Base-by-base conservation (phyloP, 2,888 invertebrate species). In the Cosmorhoe ocellata region DNA sequence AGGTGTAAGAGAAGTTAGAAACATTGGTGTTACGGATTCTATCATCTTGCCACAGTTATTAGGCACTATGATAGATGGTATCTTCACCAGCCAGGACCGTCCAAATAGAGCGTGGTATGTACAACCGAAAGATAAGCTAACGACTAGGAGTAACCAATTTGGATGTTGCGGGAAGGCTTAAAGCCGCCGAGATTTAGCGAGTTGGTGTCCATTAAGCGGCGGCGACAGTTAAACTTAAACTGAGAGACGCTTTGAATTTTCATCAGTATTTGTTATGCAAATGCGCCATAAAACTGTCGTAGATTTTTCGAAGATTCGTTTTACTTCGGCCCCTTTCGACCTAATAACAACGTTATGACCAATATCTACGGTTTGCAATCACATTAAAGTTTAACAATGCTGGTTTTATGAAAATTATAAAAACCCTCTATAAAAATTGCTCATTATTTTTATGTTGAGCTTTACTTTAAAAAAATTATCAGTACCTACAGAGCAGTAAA, bases 141-240 rank as follows among this genome's bases (percentile, higher is more conserved):
- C 69, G 71, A 74, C 73, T 69, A 68, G 67, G 69, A 70, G 71
- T 69, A 71, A 75, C 75, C 74, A 72, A 72, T 79, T 77, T 72
- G 71, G 70, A 69, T 77, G 73, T 74, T 75, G 76, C 69, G 74
- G 73, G 63, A 64, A 68, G 59, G 66, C 66, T 69, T 72, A 72
- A 69, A 76, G 68, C 74, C 71, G 55, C 65, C 53, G 67, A 77
- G 78, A 74, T 77, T 80, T 76, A 76, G 69, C 70, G 64, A 69
- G 64, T 65, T 65, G 67, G 68, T 69, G 70, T 69, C 75, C 76
- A 77, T 79, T 80, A 76, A 69, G 71, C 71, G 66, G 61, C 66
- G 67, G 63, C 63, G 71, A 71, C 73, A 71, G 72, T 74, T 73
- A 66, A 74, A 76, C 69, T 73, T 71, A 72, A 68, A 73, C 71